Base-by-base conservation (phyloP, 2,888 invertebrate genomes). In the Troides aeacus region DNA sequence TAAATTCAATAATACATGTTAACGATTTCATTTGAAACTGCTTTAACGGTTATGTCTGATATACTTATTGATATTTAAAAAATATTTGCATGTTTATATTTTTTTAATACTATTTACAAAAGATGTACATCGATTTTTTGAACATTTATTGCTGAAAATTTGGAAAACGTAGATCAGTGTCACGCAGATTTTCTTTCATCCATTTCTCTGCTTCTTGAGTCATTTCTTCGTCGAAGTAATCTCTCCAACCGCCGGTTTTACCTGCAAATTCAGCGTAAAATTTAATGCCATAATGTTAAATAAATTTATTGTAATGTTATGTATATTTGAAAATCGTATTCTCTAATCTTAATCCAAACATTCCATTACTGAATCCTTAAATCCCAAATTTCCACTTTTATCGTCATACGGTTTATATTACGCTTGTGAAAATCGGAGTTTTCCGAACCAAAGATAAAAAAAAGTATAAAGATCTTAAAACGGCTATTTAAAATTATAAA, bases 171-270 rank as follows among this genome's bases (percentile, higher is more conserved):
- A 96, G 83, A 79, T 95, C 94, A 0, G 94, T 94, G 39, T 92
- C 90, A 68, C 90, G 84, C 64, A 95, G 86, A 86, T 96, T 95
- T 66, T 94, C 89, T 6, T 89, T 86, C 61, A 96, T 95, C 96
- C 96, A 96, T 68, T 90, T 82, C 72, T 97, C 94, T 4, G 96
- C 96, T 76, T 94, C 90, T 62, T 86, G 82, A 63, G 94, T 93
- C 81, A 97, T 93, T 75, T 95, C 94, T 7, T 94, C 93, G 62
- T 95, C 95, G 79, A 96, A 96, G 78, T 95, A 94, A 64, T 95
- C 94, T 64, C 93, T 94, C 96, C 96, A 97, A 8, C 95, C 95
- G 2, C 96, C 94, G 1, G 88, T 92, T 78, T 93, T 93, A 46
- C 96, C 97, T 88, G 78, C 2, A 69, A 66, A 61, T 18, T 53